Conservation (phyloP, 2,113 vertebrate genomes). For the Scophthalmus maximus region DNA sequence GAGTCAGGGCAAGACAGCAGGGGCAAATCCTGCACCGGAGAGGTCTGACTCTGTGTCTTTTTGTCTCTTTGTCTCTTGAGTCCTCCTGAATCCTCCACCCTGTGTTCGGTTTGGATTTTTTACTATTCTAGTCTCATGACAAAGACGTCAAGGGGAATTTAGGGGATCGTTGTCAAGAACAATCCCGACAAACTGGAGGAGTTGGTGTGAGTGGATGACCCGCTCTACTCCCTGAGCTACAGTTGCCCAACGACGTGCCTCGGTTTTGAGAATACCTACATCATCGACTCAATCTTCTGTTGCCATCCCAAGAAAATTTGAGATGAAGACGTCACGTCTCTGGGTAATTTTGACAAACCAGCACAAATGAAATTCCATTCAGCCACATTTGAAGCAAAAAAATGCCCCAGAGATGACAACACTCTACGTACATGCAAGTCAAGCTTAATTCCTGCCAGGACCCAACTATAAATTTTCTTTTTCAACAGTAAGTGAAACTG, state of each 20-base stretch:
- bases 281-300: too few species aligned
- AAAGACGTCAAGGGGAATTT: too few species aligned
- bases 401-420: neutral
- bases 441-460: neutral
- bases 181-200: too few species aligned
- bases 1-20: conserved; percentile 48
- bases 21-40: conserved; percentile 41
- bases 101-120: conserved; percentile 17
- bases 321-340: neutral
- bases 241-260: too few species aligned
- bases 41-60: conserved; percentile 33
- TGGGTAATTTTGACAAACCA: neutral
- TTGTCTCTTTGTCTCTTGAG: conserved; percentile 40
- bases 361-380: neutral
- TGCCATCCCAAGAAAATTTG: too few species aligned
- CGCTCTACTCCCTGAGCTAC: too few species aligned
- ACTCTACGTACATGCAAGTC: conserved; percentile 12
- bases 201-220: too few species aligned
- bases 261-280: too few species aligned
- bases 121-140: too few species aligned
- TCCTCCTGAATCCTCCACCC: conserved; percentile 22
- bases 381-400: neutral
- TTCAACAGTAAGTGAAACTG: conserved; percentile 25
- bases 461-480: conserved; percentile 6
- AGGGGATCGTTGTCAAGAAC: too few species aligned